Percentiles rank a stretch among this genome's conserved stretches.
Evolutionary conservation across 1,140 invertebrate species (phyloP).

Genomic region (Lycorma delicatula): DNA sequence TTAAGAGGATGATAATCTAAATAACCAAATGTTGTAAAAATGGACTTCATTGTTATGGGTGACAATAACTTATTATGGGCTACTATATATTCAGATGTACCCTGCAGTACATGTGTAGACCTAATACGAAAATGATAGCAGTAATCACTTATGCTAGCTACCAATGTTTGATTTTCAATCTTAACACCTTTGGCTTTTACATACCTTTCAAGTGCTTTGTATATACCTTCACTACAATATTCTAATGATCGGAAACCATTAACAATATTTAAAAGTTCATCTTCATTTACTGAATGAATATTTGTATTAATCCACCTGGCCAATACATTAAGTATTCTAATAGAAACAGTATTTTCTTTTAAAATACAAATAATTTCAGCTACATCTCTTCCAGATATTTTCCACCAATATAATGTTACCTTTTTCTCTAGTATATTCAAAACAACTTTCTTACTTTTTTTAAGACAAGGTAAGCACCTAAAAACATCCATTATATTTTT

Average conservation of each 20-base stretch:
- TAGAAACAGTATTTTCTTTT: conserved; percentile 24
- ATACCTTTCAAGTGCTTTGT: conserved; percentile 51
- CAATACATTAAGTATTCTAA: conserved; percentile 41
- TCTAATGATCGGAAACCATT: conserved; percentile 45
- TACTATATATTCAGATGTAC: conserved; percentile 48
- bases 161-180: conserved; percentile 43
- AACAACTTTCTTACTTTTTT: conserved; percentile 51
- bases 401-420: conserved; percentile 46
- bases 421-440: conserved; percentile 52
- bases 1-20: conserved; percentile 50
- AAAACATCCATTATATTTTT: conserved; percentile 49
- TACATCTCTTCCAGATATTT: conserved; percentile 45
- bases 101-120: conserved; percentile 47
- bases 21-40: conserved; percentile 53
- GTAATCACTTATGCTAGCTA: conserved; percentile 52
- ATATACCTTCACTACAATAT: conserved; percentile 44
- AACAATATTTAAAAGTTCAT: conserved; percentile 49
- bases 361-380: conserved; percentile 45
- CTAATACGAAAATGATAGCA: conserved; percentile 48
- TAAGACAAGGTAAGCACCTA: conserved; percentile 46
- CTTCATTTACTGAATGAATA: conserved; percentile 50
- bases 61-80: conserved; percentile 43
- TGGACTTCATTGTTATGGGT: conserved; percentile 44
- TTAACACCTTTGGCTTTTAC: conserved; percentile 41
- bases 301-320: conserved; percentile 52